Percentiles rank a stretch among this genome's conserved stretches.
These are phyloP conservation scores for Keiferia lycopersicella DNA, from an alignment of 2,888 invertebrate genomes.

Conservation along the genomic window DNA sequence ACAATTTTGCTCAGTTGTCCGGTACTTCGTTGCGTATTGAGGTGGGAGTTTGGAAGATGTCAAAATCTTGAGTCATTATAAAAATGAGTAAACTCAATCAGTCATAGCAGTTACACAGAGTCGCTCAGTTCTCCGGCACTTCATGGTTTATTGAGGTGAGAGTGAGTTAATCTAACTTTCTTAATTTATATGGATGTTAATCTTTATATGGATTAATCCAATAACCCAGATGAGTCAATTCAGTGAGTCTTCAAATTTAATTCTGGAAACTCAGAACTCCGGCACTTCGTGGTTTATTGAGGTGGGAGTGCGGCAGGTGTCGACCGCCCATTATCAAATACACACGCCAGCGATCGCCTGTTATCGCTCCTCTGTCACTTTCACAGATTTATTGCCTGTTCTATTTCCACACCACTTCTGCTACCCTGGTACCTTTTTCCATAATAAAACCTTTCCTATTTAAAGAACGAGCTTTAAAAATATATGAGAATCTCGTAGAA, in stretches of 20 bases:
- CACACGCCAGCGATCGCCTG: constrained; percentile 58
- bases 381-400: constrained; percentile 60
- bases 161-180: too few species aligned
- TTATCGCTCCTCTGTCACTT: constrained; percentile 64
- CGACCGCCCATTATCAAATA: constrained; percentile 61
- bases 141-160: not conserved
- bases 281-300: constrained; percentile 32
- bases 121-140: not conserved
- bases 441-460: not conserved
- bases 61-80: constrained; percentile 59
- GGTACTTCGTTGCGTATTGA: too few species aligned
- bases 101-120: not conserved
- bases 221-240: constrained; percentile 9
- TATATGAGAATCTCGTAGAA: not conserved
- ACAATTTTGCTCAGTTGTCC: too few species aligned
- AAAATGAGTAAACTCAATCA: not conserved
- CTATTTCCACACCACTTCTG: constrained; percentile 39
- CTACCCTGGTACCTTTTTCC: not conserved
- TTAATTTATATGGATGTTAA: too few species aligned
- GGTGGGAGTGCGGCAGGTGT: constrained; percentile 50
- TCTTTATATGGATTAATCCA: too few species aligned
- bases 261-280: constrained; percentile 26
- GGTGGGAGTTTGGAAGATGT: constrained; percentile 49
- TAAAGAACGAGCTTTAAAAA: not conserved
- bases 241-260: not conserved